A percentile compares a stretch with the other conserved stretches of the same genome.
These are phyloP conservation scores for Lepidocyrtoides sp. DNA, from an alignment of 2,888 invertebrate species.

Conservation along the genomic window DNA sequence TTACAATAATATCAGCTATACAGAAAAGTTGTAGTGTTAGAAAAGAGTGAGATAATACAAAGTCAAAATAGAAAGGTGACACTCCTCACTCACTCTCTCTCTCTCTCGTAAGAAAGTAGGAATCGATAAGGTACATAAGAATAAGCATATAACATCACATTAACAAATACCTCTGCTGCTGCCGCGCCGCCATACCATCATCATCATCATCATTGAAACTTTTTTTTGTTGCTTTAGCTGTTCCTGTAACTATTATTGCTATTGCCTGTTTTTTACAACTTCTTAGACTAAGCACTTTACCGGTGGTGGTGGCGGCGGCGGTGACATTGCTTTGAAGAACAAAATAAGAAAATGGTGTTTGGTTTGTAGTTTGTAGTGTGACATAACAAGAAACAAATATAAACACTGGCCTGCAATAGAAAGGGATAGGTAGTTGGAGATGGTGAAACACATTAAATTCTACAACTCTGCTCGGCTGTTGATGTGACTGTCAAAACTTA, in stretches of 20 bases:
- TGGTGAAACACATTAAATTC: conserved; percentile 24
- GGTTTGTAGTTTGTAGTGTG: conserved; percentile 19
- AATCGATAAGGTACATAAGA: conserved; percentile 44
- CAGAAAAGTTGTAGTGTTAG: neutral
- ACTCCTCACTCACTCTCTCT: conserved; percentile 1
- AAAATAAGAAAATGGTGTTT: neutral
- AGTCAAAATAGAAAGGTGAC: conserved; percentile 38
- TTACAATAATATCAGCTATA: conserved; percentile 2
- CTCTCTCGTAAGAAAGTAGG: no score
- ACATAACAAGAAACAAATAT: conserved; percentile 30
- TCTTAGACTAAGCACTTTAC: conserved; percentile 29
- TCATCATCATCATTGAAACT: neutral
- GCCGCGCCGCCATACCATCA: neutral
- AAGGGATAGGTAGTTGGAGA: neutral
- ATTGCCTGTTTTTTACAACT: conserved; percentile 39
- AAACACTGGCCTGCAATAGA: neutral
- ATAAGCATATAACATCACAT: neutral
- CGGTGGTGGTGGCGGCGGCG: conserved; percentile 3
- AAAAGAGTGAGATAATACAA: neutral
- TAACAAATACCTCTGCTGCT: no score
- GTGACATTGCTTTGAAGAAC: conserved; percentile 36
- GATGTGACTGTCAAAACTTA: conserved; percentile 7
- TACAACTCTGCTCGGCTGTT: neutral
- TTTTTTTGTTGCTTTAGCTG: conserved; percentile 28
- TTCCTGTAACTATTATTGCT: conserved; percentile 36